phyloP scores from a whole-genome alignment of 1,140 invertebrate genomes.

The Lethocerus indicus region DNA sequence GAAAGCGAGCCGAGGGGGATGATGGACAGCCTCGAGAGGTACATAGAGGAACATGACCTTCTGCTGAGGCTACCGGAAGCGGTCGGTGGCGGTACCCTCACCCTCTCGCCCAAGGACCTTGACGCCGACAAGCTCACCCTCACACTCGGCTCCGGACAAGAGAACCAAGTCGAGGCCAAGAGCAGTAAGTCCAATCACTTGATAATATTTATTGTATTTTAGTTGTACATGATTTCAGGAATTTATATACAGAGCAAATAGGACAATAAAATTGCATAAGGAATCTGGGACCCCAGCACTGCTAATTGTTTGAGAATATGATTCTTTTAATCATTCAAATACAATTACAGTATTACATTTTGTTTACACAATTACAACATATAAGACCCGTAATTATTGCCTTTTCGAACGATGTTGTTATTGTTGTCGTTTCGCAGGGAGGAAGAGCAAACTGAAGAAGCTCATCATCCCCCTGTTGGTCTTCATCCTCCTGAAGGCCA shows the following conservation, averaged over 20 bases:
- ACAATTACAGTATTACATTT: too few relatives aligned
- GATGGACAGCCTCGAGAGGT: slow-evolving; percentile 47
- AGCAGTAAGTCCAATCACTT: too few relatives aligned
- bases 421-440: slow-evolving; percentile 25
- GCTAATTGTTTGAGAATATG: too few relatives aligned
- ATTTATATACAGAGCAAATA: too few relatives aligned
- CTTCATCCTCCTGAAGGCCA: slow-evolving; percentile 65
- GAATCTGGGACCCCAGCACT: too few relatives aligned
- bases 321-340: too few relatives aligned
- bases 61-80: slow-evolving; percentile 45
- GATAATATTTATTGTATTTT: too few relatives aligned
- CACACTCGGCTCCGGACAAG: too few relatives aligned
- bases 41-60: slow-evolving; percentile 56
- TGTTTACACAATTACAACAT: too few relatives aligned
- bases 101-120: slow-evolving; percentile 54
- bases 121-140: slow-evolving; percentile 51
- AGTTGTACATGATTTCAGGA: too few relatives aligned
- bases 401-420: not conserved
- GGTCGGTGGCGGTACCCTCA: slow-evolving; percentile 43
- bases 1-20: slow-evolving; percentile 26
- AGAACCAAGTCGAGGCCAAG: too few relatives aligned
- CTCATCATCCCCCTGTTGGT: slow-evolving; percentile 68
- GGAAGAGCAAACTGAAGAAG: slow-evolving; percentile 68
- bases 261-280: too few relatives aligned
- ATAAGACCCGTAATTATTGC: not conserved